These are phyloP conservation scores for Machimus rusticus DNA, from an alignment of 2,888 invertebrate species.

Conservation along the genomic window DNA sequence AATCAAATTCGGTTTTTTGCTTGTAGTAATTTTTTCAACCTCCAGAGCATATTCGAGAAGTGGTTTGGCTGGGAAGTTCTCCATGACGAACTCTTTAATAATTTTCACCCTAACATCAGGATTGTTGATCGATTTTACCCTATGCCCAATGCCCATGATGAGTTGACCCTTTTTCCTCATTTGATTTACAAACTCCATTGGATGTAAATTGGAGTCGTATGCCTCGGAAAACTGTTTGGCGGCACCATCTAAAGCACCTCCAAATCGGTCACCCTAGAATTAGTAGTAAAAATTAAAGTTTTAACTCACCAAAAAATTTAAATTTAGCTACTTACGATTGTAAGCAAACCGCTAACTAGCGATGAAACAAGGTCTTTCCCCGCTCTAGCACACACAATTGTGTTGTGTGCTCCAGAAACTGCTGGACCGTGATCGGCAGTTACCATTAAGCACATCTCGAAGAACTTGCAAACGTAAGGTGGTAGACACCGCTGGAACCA, in stretches of 20 bases:
- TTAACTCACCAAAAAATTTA: background rate
- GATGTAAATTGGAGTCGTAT: constrained; percentile 91
- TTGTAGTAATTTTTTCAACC: constrained; percentile 98
- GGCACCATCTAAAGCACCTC: constrained; percentile 97
- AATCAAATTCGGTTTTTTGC: constrained; percentile 99
- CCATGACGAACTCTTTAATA: constrained; percentile 93
- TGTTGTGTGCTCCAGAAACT: constrained; percentile 98
- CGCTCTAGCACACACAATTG: constrained; percentile 96
- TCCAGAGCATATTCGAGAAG: constrained; percentile 95
- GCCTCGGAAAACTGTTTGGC: constrained; percentile 97
- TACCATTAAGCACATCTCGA: constrained; percentile 98
- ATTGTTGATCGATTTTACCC: constrained; percentile 92
- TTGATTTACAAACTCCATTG: constrained; percentile 98
- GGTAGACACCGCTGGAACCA: constrained; percentile 99
- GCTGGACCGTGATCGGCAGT: constrained; percentile 99
- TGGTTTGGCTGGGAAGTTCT: constrained; percentile 93
- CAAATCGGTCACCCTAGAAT: constrained; percentile 92
- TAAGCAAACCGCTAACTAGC: constrained; percentile 93
- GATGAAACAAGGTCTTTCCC: constrained; percentile 97
- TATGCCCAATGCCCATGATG: constrained; percentile 99
- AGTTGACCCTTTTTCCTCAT: constrained; percentile 97
- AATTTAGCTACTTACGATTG: constrained; percentile 77
- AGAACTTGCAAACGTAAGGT: constrained; percentile 92
- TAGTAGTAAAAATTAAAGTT: background rate
- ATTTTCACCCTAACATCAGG: constrained; percentile 98